Percentiles rank a stretch among this genome's conserved stretches.
Conservation (phyloP, 2,113 vertebrate genomes). For the Pelodiscus sinensis region DNA sequence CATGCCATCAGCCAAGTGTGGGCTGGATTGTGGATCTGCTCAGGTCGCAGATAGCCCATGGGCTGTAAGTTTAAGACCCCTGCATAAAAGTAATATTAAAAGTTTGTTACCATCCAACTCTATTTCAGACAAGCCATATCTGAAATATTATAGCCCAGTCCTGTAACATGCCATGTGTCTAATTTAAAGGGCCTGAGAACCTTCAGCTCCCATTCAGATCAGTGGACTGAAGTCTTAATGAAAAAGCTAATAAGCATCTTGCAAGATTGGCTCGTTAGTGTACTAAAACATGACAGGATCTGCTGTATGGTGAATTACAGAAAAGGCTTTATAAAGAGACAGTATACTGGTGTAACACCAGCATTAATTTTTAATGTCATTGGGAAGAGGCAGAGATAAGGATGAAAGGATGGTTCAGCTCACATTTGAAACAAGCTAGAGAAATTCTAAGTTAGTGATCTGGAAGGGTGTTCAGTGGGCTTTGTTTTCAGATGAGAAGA, state of each 20-base stretch:
- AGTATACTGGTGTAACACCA: not conserved
- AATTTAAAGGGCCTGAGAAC: fast-evolving
- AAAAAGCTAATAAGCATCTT: fast-evolving
- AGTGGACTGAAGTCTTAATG: not conserved
- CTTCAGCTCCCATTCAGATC: fast-evolving
- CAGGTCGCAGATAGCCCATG: too few relatives aligned
- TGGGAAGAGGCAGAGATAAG: not conserved
- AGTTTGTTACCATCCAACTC: not conserved
- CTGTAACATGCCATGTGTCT: fast-evolving
- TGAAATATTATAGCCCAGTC: not conserved
- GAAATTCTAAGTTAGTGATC: not conserved
- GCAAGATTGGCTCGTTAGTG: fast-evolving
- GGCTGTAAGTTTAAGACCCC: too few relatives aligned
- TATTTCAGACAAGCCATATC: fast-evolving
- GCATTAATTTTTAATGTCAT: not conserved
- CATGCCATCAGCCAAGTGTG: too few relatives aligned
- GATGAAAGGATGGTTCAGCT: not conserved
- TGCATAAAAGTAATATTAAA: not conserved
- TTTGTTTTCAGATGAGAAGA: not conserved
- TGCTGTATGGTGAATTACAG: not conserved
- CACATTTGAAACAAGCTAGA: not conserved
- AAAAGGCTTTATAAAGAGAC: not conserved
- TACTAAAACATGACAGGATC: not conserved
- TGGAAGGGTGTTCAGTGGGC: not conserved
- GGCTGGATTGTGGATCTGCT: too few relatives aligned